A percentile compares a stretch with the other conserved stretches of the same genome.
Conservation (phyloP, 37 sponge, comb jelly and placozoan genomes). For the Chondrosia reniformis region DNA sequence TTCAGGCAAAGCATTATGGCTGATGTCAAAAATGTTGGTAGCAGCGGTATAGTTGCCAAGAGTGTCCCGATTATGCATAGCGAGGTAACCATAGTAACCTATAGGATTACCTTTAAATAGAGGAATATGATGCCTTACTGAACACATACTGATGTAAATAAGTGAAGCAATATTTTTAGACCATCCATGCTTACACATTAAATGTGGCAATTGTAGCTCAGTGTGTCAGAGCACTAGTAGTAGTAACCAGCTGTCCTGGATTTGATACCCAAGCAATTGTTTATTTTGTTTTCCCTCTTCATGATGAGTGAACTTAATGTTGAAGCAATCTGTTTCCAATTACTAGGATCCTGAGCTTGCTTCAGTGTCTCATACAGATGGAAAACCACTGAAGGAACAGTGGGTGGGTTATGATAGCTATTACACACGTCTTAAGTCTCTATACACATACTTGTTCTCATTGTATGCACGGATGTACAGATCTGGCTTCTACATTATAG, state of each 20-base stretch:
- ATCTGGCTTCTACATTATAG: neutral
- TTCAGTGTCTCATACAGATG: neutral
- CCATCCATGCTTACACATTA: too few relatives aligned
- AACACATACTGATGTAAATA: too few relatives aligned
- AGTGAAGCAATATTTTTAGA: too few relatives aligned
- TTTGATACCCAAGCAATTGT: too few relatives aligned
- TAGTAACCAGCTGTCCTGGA: too few relatives aligned
- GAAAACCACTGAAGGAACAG: slow-evolving; percentile 39
- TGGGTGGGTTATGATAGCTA: slow-evolving; percentile 22
- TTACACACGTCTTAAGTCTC: neutral
- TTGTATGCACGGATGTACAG: neutral
- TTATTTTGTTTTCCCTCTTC: too few relatives aligned
- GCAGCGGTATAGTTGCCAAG: slow-evolving; percentile 9
- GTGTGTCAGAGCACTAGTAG: too few relatives aligned
- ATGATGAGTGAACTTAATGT: too few relatives aligned
- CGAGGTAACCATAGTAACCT: too few relatives aligned
- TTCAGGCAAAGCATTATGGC: slow-evolving; percentile 14
- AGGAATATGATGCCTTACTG: too few relatives aligned
- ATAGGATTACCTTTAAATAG: neutral
- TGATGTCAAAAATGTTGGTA: neutral
- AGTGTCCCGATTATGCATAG: slow-evolving; percentile 22
- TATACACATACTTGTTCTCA: neutral
- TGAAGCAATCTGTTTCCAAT: too few relatives aligned
- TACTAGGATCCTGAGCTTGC: slow-evolving; percentile 5
- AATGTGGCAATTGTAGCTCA: too few relatives aligned